Evolutionary conservation across 2,113 vertebrate species (phyloP).

Genomic region (Prolemur simus): DNA sequence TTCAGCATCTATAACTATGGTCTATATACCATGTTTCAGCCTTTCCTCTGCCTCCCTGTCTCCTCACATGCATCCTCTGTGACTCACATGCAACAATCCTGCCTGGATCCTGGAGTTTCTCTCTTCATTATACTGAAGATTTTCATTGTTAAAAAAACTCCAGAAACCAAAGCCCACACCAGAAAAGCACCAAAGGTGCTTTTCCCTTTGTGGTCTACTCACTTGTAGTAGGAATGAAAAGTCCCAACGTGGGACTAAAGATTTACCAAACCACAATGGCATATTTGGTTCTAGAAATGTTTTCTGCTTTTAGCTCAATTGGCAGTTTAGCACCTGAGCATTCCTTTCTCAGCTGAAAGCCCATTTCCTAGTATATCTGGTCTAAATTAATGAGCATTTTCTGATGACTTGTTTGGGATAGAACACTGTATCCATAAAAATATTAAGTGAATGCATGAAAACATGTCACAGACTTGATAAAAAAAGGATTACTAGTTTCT

Average conservation of each 20-base stretch:
- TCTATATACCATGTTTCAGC: not conserved
- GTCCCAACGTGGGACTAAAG: rapidly evolving
- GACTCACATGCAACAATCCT: rapidly evolving
- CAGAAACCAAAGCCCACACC: not conserved
- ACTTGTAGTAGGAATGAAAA: not conserved
- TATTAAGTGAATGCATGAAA: not conserved
- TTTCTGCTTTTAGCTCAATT: not conserved
- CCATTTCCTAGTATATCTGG: not conserved
- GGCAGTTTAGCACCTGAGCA: not conserved
- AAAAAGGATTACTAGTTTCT: not conserved
- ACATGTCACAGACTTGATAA: not conserved
- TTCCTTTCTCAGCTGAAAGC: not conserved
- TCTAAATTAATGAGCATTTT: not conserved
- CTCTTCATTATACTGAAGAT: not conserved
- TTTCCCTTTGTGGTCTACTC: not conserved
- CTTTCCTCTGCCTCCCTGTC: rapidly evolving
- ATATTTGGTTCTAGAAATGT: rapidly evolving
- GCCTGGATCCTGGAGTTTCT: not conserved
- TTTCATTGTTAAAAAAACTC: not conserved
- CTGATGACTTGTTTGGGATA: not conserved
- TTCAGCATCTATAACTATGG: not conserved
- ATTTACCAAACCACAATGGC: not conserved
- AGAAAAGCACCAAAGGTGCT: not conserved
- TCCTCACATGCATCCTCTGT: no score
- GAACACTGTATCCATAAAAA: not conserved